Base-by-base conservation (phyloP, 53 echinoderm and acorn worm species). In the Mesocentrotus franciscanus region DNA sequence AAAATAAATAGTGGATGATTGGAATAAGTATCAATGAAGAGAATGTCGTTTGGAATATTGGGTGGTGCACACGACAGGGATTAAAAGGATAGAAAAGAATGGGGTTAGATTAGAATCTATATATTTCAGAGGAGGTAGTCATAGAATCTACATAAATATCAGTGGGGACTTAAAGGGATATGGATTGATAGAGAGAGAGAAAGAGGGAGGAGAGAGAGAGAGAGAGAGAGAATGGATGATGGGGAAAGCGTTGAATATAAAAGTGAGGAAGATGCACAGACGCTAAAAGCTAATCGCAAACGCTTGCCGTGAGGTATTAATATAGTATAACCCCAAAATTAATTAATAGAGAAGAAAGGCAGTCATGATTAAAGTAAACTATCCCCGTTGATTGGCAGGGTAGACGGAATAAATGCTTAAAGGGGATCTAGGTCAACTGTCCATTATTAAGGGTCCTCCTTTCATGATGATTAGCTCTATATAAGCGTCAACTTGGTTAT, bases 271-370 rank as follows among this genome's bases (percentile, higher is more conserved):
- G 27, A 87, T 87, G 8, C 87, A 87, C 33, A 34, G 57, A 24
- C n/a, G 84, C 18, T 49, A 87, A 24, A 87, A 58, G 58, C 26
- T 27, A 4, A 87, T 87, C 6, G 56, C 87, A 57, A 26, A 58
- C 39, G 24, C 56, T 81, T 57, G 87, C 87, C 87, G 87, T 59
- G 59, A 87, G 87, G 39, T 27, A 59, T 58, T n/a, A 87, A 58
- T 87, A 87, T 57, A 87, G 59, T 12, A 27, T 87, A 87, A 58
- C 56, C 75, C 87, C 18, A 91, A 91, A 91, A 91, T 91, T 91
- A 91, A 91, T 91, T 91, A 91, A 61, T 17, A 39, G 91, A 34
- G 66, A 35, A 64, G 18, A 35, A 66, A 61, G 57, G 58, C 9
- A 85, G 12, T 58, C 58, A 85, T 85, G 85, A 55, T 27, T 84